Evolutionary conservation across 2,113 vertebrate species (phyloP), one percentile per base, ranked within the genome.

Genomic region (Sebastes fasciatus): DNA sequence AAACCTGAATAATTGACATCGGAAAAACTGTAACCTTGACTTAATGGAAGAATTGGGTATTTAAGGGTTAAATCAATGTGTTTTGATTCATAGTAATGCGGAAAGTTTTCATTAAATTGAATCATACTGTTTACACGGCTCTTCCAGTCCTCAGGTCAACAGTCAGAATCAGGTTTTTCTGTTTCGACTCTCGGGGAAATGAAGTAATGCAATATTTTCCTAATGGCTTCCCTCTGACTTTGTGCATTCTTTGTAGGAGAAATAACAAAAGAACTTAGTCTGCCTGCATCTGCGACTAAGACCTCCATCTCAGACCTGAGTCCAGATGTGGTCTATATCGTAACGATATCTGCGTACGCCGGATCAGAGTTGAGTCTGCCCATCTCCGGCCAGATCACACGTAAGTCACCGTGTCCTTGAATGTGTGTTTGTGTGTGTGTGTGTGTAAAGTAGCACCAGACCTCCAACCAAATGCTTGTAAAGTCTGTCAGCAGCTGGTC

Each of bases 321-420:
- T 89, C 91, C 97, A 91, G 96, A 97, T 92, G 80, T 95, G 95
- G 96, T 97, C 49, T 98, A 99, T 88, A 73, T 93, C 42, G 97
- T 99, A 61, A 97, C 96, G 16, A 95, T 99, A 89, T 77, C 86
- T 74, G 95, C 98, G 34, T 99, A 96, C 86, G 62, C 93, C 13
- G 92, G 96, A 72, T 89, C 90, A 51, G 95, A 96, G 82, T 96
- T 99, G 92, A 99, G 98, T 94, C 79, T 97, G 61, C 97, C 98
- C 75, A 93, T 97, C 83, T 96, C 96, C 84, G 98, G 98, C 58
- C 97, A 97, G 86, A 92, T 99, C 85, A 99, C 97, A 94, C 96
- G 98, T 99, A 96, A 97, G 98, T 95, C 72, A 45, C 63, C 0
- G 5, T 40, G 63, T 54, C 8, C 9, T 34, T 52, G n/a, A 5